Base-by-base conservation (phyloP, 2,888 invertebrate genomes). In the Dasypolia templi region DNA sequence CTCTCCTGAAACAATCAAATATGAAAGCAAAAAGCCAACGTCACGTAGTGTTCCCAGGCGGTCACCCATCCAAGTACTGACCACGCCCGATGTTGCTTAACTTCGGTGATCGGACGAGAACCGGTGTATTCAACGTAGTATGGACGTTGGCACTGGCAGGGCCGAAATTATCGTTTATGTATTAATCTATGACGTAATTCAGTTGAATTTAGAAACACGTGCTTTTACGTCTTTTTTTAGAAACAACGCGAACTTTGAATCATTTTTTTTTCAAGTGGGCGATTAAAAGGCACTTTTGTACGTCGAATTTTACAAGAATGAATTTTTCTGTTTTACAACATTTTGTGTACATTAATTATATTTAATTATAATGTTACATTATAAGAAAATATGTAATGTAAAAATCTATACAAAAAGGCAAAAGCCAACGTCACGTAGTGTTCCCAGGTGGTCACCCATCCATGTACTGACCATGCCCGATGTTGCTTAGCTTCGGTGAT, bases 1-100 rank as follows among this genome's bases (percentile, higher is more conserved):
- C 22, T 32, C 17, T 42, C 6, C n/a, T 35, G 9, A 39, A 39
- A 19, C 14, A 32, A 44, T 17, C 26, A 11, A 56, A 32, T 19
- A 3, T 9, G 26, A 35, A 35, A 35, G 69, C 87, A 92, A 92
- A 92, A 92, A 91, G 91, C 90, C 91, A 93, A 93, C 92, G 88
- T 89, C 92, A 93, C 93, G 93, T 87, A 91, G 93, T 93, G 92
- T 93, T 94, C 93, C 93, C 93, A 94, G 92, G 94, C 93, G 94
- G 94, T 94, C 94, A 94, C 94, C 94, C 94, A 95, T 94, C 94
- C 93, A 94, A 94, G 94, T 95, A 94, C 94, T 94, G 93, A 95
- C 93, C 93, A 89, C 94, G 94, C 94, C 95, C 94, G 93, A 94
- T 91, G 93, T 93, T 94, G 94, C 93, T 94, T 94, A 93, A 94